These are phyloP conservation scores for Lycia hirtaria DNA, from an alignment of 2,888 invertebrate species.

Conservation along the genomic window DNA sequence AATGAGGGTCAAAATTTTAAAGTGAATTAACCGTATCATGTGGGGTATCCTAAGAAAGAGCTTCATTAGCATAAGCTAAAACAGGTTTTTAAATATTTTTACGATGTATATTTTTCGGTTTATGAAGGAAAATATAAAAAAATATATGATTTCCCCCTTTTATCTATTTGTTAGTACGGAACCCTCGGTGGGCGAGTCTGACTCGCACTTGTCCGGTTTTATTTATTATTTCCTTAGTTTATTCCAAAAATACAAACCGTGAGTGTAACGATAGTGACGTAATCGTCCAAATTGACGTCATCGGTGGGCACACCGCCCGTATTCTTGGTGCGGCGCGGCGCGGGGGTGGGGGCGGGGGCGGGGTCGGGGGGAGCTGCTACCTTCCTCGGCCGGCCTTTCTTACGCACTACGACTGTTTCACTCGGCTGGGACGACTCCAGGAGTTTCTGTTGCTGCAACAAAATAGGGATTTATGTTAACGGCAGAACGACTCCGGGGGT, in stretches of 20 bases:
- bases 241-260: constrained; percentile 7
- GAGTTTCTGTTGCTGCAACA: not conserved
- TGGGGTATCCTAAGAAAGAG: no score
- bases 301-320: constrained; percentile 20
- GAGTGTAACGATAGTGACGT: constrained; percentile 18
- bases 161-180: no score
- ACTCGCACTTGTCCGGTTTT: no score
- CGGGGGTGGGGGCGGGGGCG: not conserved
- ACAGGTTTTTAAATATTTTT: no score
- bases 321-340: constrained; percentile 16
- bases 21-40: no score
- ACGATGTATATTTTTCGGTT: no score
- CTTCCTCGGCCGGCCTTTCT: constrained; percentile 16
- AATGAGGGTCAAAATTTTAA: no score
- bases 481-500: not conserved
- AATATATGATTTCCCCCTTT: no score
- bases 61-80: no score
- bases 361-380: not conserved
- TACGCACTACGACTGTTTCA: not conserved
- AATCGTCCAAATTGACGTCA: constrained; percentile 20
- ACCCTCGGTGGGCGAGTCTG: no score
- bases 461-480: not conserved
- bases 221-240: not conserved
- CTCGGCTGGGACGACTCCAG: not conserved
- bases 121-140: no score